Evolutionary conservation across 2,888 invertebrate genomes (phyloP).

Genomic region (Dynastes maya): DNA sequence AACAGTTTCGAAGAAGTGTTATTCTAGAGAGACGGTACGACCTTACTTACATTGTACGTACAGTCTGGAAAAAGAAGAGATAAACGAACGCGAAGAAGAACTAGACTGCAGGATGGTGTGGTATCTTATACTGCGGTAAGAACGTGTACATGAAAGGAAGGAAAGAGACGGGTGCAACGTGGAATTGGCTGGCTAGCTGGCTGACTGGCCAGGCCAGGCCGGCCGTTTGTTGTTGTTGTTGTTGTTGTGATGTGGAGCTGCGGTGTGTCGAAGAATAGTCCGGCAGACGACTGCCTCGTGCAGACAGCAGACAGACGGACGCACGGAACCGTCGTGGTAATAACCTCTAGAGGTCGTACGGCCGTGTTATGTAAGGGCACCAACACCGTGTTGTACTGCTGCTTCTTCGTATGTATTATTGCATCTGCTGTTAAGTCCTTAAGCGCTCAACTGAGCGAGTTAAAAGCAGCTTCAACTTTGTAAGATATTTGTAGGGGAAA

Average conservation of each 20-base stretch:
- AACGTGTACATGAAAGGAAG: slow-evolving; percentile 2
- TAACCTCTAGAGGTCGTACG: slow-evolving; percentile 60
- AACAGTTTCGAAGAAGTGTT: slow-evolving; percentile 41
- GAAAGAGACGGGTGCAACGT: slow-evolving; percentile 4
- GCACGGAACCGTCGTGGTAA: slow-evolving; percentile 56
- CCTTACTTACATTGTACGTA: slow-evolving; percentile 21
- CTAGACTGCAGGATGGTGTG: slow-evolving; percentile 19
- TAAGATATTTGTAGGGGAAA: no score
- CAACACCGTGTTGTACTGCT: slow-evolving; percentile 47
- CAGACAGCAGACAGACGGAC: slow-evolving; percentile 57
- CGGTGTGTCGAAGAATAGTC: slow-evolving; percentile 41
- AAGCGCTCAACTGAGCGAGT: background rate
- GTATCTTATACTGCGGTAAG: background rate
- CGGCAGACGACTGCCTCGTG: slow-evolving; percentile 51
- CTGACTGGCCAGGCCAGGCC: background rate
- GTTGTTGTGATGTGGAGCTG: slow-evolving; percentile 41
- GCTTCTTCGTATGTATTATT: slow-evolving; percentile 38
- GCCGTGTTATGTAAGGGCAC: slow-evolving; percentile 52
- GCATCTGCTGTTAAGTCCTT: slow-evolving; percentile 13
- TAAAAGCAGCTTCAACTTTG: no score
- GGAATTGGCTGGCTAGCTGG: slow-evolving; percentile 35
- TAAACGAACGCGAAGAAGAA: slow-evolving; percentile 22
- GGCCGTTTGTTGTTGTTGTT: slow-evolving; percentile 44
- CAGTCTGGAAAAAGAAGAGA: slow-evolving; percentile 11
- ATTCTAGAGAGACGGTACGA: slow-evolving; percentile 4